These are phyloP conservation scores for Bubo blakistoni DNA, from an alignment of 2,113 vertebrate species.

Conservation along the genomic window DNA sequence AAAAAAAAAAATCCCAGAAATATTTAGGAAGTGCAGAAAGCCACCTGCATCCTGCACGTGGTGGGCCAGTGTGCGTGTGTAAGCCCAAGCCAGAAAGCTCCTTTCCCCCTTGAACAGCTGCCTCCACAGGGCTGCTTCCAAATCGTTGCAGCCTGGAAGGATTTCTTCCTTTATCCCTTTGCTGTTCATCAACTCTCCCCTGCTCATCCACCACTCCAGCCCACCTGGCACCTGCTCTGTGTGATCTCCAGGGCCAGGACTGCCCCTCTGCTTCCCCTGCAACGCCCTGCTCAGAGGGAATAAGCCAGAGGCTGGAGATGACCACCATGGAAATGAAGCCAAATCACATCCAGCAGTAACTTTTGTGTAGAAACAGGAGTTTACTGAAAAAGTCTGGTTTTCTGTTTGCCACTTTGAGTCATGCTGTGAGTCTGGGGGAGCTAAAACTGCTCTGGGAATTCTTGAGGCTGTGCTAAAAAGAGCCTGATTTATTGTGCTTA, in stretches of 20 bases:
- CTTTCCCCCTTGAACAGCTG: background rate
- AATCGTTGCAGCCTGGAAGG: background rate
- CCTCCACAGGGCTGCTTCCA: background rate
- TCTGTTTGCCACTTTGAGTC: background rate
- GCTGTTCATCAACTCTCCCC: background rate
- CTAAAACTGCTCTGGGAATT: background rate
- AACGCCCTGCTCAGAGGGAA: background rate
- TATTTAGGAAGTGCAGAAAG: background rate
- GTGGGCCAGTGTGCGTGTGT: fast-evolving
- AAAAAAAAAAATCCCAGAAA: background rate
- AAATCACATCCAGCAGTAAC: background rate
- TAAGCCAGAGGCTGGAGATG: background rate
- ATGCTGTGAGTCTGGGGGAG: background rate
- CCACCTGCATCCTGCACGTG: background rate
- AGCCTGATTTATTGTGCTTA: background rate
- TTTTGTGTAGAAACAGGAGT: background rate
- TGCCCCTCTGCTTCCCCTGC: background rate
- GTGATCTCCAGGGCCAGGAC: background rate
- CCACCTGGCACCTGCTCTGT: no score
- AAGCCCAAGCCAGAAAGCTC: background rate
- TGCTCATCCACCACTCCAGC: fast-evolving
- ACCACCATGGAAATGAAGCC: background rate
- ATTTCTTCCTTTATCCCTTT: background rate
- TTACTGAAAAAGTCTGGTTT: background rate
- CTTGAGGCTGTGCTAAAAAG: background rate